phyloP scores from a whole-genome alignment of 2,797 vertebrate species.

The Acestrorhynchus altus region DNA sequence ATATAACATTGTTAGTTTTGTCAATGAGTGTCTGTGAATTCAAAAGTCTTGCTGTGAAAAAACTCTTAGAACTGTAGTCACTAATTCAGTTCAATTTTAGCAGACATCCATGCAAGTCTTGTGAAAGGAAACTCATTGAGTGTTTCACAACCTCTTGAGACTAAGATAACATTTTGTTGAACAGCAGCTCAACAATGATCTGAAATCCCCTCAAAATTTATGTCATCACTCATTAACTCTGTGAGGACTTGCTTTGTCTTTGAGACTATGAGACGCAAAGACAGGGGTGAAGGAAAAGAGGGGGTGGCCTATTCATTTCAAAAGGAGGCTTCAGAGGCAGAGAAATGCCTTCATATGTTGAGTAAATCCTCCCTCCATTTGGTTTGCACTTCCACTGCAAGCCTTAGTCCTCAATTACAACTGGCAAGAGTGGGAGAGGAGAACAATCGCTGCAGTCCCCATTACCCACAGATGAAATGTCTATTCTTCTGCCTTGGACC shows the following conservation, averaged over 20 bases:
- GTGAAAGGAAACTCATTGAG: constrained; percentile 24
- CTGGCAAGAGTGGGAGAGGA: constrained; percentile 66
- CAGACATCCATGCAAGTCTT: constrained; percentile 32
- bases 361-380: constrained; percentile 61
- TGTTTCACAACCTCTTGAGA: constrained; percentile 42
- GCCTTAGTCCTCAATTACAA: constrained; percentile 72
- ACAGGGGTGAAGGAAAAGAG: constrained; percentile 30
- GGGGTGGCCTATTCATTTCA: constrained; percentile 71
- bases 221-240: constrained; percentile 55
- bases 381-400: constrained; percentile 53
- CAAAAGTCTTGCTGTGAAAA: not conserved
- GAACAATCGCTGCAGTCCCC: constrained; percentile 80
- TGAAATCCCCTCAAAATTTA: constrained; percentile 48
- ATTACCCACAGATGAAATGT: constrained; percentile 77
- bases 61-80: constrained; percentile 1
- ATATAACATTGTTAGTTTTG: no score
- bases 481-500: constrained; percentile 52
- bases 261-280: constrained; percentile 24
- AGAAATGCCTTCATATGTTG: constrained; percentile 60
- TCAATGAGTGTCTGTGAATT: no score
- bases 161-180: constrained; percentile 42
- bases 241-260: constrained; percentile 53
- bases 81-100: constrained; percentile 3
- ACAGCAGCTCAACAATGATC: constrained; percentile 42
- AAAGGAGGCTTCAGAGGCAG: constrained; percentile 76